Conservation (phyloP, 37 sponge, comb jelly and placozoan species). For the Chondrilla cf. caribensis region DNA sequence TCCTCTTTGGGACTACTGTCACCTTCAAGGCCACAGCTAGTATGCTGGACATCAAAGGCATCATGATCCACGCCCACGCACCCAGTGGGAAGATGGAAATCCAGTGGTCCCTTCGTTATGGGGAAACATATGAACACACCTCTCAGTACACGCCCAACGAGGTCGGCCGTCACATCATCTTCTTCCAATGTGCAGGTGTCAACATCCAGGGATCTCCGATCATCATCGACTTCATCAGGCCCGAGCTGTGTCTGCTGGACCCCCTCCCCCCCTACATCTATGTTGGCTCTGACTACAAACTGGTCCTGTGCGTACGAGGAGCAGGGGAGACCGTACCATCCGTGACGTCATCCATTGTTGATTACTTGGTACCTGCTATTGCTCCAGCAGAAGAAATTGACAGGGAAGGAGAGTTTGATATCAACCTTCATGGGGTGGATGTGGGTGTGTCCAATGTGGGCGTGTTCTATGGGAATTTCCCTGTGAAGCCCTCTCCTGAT, state of each 20-base stretch:
- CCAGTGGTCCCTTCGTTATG: not conserved
- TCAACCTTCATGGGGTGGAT: not conserved
- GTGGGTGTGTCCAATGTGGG: conserved; percentile 11
- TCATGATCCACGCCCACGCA: conserved; percentile 37
- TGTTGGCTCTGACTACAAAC: not conserved
- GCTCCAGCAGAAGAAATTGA: not conserved
- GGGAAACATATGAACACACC: conserved; percentile 31
- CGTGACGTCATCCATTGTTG: not conserved
- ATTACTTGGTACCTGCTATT: not conserved
- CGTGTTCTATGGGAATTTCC: conserved; percentile 17
- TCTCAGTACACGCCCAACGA: conserved; percentile 44
- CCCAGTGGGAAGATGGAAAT: conserved; percentile 42
- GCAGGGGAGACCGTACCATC: conserved; percentile 4
- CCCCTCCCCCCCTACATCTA: conserved; percentile 14
- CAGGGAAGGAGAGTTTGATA: conserved; percentile 2
- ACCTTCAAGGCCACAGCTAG: conserved; percentile 48
- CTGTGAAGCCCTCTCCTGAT: conserved; percentile 22
- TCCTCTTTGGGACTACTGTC: conserved; percentile 37
- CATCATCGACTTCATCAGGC: conserved; percentile 42
- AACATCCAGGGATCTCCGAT: conserved; percentile 82
- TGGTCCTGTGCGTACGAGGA: not conserved
- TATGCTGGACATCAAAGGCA: conserved; percentile 29
- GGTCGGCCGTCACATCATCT: conserved; percentile 66
- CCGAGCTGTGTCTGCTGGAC: conserved; percentile 38
- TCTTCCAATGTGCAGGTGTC: conserved; percentile 74